Conservation (phyloP, 2,888 invertebrate species). For the Archips xylosteana region DNA sequence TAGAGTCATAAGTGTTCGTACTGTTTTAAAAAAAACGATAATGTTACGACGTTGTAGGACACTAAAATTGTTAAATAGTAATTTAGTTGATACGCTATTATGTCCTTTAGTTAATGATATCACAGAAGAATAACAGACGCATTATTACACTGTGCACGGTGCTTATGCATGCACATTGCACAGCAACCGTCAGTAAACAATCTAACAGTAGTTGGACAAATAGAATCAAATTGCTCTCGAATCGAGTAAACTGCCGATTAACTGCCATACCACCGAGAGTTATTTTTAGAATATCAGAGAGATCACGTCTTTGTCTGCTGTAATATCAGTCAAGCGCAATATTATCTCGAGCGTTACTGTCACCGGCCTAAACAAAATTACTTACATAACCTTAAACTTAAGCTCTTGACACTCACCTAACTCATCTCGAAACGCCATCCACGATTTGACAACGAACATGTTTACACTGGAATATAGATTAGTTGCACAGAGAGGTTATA, state of each 20-base stretch:
- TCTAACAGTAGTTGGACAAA: conserved; percentile 41
- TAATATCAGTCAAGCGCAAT: conserved; percentile 71
- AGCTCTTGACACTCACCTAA: conserved; percentile 66
- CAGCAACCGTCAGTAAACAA: conserved; percentile 26
- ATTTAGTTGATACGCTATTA: not conserved
- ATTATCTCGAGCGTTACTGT: conserved; percentile 49
- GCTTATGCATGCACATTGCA: not conserved
- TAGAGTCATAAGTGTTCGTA: not conserved
- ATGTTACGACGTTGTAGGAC: no score
- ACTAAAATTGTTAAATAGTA: not conserved
- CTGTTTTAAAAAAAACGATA: no score
- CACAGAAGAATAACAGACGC: conserved; percentile 1
- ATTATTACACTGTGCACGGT: conserved; percentile 1
- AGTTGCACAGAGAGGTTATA: conserved; percentile 70
- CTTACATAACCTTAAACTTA: conserved; percentile 70
- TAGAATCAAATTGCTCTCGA: conserved; percentile 60
- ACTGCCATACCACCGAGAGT: conserved; percentile 75
- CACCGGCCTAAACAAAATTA: conserved; percentile 65
- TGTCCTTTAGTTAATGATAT: not conserved
- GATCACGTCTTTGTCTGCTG: conserved; percentile 83
- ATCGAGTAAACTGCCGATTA: conserved; percentile 80
- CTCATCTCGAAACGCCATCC: conserved; percentile 62
- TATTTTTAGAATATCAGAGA: conserved; percentile 82
- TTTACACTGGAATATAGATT: conserved; percentile 61
- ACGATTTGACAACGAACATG: conserved; percentile 68